Evolutionary conservation across 2,888 invertebrate genomes (phyloP).

Genomic region (Drosophila lacicola): DNA sequence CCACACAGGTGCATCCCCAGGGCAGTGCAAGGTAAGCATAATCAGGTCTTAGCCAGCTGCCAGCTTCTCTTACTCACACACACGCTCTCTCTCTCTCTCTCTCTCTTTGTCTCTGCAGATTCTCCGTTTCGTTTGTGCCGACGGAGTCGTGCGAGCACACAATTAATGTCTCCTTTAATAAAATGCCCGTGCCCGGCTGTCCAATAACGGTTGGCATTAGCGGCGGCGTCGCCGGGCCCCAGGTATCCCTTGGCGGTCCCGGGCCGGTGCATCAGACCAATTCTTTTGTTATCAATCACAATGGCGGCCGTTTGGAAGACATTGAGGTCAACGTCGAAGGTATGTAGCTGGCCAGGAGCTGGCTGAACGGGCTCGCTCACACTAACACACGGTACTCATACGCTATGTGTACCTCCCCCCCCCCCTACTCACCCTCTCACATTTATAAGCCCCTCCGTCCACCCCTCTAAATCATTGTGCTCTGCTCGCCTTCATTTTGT

Average conservation of each 20-base stretch:
- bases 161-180: conserved; percentile 99
- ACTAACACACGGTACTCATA: conserved; percentile 24
- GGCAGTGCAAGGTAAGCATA: conserved; percentile 88
- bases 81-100: background rate
- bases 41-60: background rate
- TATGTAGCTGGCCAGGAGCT: conserved; percentile 84
- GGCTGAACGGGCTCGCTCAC: conserved; percentile 19
- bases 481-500: conserved; percentile 37
- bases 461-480: conserved; percentile 2
- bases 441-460: background rate
- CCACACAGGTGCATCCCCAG: conserved; percentile 97
- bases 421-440: background rate
- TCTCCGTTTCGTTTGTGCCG: conserved; percentile 98
- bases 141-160: conserved; percentile 97
- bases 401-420: background rate
- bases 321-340: conserved; percentile 99
- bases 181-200: conserved; percentile 93
- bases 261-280: conserved; percentile 90
- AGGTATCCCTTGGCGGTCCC: conserved; percentile 90
- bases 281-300: conserved; percentile 91
- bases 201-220: conserved; percentile 94
- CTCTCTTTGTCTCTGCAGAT: conserved; percentile 86
- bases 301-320: conserved; percentile 95
- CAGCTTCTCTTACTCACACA: background rate
- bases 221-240: conserved; percentile 88